A percentile compares a stretch with the other conserved stretches of the same genome.
phyloP scores from a whole-genome alignment of 2,113 vertebrate species.

The Dolichallabes microphthalmus region DNA sequence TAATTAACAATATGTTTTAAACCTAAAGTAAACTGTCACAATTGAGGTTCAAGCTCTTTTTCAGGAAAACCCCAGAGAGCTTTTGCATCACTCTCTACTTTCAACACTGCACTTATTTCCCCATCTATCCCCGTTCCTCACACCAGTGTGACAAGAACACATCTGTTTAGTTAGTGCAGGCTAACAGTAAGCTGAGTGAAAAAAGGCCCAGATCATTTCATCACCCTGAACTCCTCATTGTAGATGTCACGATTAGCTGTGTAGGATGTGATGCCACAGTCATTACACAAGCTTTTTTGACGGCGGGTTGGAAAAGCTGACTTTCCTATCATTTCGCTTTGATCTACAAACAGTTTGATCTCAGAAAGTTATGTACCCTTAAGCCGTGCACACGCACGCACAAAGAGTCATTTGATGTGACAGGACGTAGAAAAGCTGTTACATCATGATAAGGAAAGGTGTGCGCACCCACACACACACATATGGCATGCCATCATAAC shows the following conservation, averaged over 20 bases:
- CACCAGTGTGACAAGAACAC: background rate
- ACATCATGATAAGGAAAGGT: conserved; percentile 45
- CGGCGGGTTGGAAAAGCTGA: conserved; percentile 26
- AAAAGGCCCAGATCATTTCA: background rate
- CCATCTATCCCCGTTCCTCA: background rate
- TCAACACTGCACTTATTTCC: conserved; percentile 4
- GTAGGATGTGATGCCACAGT: conserved; percentile 25
- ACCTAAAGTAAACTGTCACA: background rate
- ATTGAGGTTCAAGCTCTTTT: background rate
- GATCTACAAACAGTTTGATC: conserved; percentile 36
- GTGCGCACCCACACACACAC: conserved; percentile 17
- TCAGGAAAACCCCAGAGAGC: background rate
- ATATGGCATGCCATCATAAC: conserved; percentile 55
- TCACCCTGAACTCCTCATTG: conserved; percentile 1
- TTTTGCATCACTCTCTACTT: background rate
- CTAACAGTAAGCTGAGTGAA: background rate
- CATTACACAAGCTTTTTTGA: conserved; percentile 31
- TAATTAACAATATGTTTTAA: background rate
- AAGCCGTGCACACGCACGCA: conserved; percentile 10
- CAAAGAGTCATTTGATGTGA: conserved; percentile 42
- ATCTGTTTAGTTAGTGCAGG: background rate
- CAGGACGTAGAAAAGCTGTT: conserved; percentile 26
- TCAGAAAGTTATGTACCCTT: conserved; percentile 30
- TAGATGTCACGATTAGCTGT: conserved; percentile 38
- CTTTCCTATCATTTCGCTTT: conserved; percentile 28